phyloP scores from a whole-genome alignment of 1,140 invertebrate genomes.

The Ericerus pela region DNA sequence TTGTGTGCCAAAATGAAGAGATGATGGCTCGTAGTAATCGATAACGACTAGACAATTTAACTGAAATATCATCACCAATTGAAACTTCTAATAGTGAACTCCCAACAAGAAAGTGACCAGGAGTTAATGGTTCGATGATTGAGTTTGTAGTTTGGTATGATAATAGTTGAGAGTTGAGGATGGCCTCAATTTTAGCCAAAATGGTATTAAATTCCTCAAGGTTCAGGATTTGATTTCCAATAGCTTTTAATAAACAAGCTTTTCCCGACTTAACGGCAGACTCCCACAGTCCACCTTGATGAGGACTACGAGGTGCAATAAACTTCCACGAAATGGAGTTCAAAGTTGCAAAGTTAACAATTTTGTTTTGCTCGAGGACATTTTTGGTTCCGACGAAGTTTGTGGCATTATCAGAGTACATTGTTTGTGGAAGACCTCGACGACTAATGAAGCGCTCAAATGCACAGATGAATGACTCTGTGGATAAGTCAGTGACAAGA shows the following conservation, averaged over 20 bases:
- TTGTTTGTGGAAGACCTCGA: background rate
- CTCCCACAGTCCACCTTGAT: background rate
- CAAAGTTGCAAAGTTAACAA: too few relatives aligned
- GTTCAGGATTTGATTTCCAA: background rate
- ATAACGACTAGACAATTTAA: background rate
- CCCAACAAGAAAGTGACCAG: slow-evolving; percentile 27
- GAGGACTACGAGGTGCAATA: background rate
- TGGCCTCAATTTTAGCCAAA: slow-evolving; percentile 25
- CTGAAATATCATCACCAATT: background rate
- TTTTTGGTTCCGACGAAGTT: slow-evolving; percentile 12
- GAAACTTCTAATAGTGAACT: slow-evolving; percentile 15
- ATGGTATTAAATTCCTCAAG: slow-evolving; percentile 24
- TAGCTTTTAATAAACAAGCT: background rate
- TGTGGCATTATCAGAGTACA: background rate
- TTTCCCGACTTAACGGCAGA: background rate
- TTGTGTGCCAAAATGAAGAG: slow-evolving; percentile 6
- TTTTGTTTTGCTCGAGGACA: too few relatives aligned
- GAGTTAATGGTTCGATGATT: slow-evolving; percentile 21
- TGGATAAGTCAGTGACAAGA: background rate
- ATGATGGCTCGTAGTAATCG: background rate
- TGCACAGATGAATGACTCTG: background rate
- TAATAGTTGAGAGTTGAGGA: slow-evolving; percentile 28
- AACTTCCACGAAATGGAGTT: background rate
- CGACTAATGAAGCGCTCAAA: background rate
- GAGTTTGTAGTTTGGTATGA: background rate